A percentile compares a stretch with the other conserved stretches of the same genome.
Evolutionary conservation across 2,113 vertebrate species (phyloP).

Genomic region (Ursus arctos): DNA sequence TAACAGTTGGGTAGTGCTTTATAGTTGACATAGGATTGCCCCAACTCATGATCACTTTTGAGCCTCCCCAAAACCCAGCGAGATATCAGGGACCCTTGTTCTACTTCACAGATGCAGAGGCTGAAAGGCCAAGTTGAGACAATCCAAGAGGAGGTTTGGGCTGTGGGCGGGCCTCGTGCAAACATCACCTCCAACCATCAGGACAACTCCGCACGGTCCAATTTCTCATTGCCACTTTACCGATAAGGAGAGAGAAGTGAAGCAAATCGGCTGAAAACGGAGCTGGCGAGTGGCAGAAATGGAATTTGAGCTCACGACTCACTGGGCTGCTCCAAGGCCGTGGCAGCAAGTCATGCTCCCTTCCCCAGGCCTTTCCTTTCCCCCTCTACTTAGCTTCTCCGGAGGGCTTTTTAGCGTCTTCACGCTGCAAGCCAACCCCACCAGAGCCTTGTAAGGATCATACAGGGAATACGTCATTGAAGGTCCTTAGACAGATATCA

Average conservation of each 20-base stretch:
- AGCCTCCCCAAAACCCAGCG: neutral
- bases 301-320: neutral
- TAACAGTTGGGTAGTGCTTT: neutral
- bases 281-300: neutral
- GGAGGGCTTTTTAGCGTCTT: neutral
- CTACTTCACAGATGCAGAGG: neutral
- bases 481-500: neutral
- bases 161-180: fast-evolving
- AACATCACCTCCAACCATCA: neutral
- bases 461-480: neutral
- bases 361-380: neutral
- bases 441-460: neutral
- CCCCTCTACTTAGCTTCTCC: neutral
- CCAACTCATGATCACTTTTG: neutral
- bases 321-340: neutral
- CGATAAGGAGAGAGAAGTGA: neutral
- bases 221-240: neutral
- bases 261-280: neutral
- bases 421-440: neutral
- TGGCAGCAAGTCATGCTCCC: neutral
- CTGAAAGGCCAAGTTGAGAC: neutral
- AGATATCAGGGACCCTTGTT: neutral
- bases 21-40: neutral
- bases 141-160: neutral
- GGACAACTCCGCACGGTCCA: neutral